Conservation (phyloP, 1,140 invertebrate genomes). For the Drosophila triauraria region DNA sequence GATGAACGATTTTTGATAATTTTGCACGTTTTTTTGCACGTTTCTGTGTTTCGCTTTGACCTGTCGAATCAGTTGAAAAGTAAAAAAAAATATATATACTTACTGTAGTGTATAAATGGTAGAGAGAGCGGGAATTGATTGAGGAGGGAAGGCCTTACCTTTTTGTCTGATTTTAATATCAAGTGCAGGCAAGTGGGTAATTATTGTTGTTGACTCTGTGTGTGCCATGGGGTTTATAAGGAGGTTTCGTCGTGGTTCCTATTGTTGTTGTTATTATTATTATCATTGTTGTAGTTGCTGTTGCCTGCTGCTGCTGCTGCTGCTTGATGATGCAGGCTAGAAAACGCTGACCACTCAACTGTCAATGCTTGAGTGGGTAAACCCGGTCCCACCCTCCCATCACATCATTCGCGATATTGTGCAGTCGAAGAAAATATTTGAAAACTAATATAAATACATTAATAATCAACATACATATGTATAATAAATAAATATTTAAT, state of each 20-base stretch:
- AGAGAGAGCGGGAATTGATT: slow-evolving; percentile 28
- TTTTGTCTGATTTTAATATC: slow-evolving; percentile 83
- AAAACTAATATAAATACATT: too few species aligned
- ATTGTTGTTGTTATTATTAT: slow-evolving; percentile 29
- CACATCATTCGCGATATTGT: slow-evolving; percentile 30
- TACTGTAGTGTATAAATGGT: slow-evolving; percentile 6
- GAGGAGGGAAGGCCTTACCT: slow-evolving; percentile 53
- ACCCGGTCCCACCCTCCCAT: slow-evolving; percentile 40
- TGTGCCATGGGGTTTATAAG: slow-evolving; percentile 52
- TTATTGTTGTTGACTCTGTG: slow-evolving; percentile 76
- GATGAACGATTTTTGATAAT: slow-evolving; percentile 84
- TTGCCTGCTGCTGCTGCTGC: slow-evolving; percentile 17
- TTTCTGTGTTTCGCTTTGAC: slow-evolving; percentile 69
- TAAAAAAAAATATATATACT: slow-evolving; percentile 1
- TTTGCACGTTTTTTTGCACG: slow-evolving; percentile 79
- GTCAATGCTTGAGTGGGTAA: slow-evolving; percentile 78
- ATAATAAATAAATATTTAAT: not conserved
- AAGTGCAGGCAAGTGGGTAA: slow-evolving; percentile 83
- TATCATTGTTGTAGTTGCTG: not conserved
- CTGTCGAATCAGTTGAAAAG: slow-evolving; percentile 53
- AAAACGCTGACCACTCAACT: slow-evolving; percentile 82
- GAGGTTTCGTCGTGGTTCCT: slow-evolving; percentile 40
- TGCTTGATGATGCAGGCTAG: slow-evolving; percentile 51
- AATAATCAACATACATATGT: too few species aligned
- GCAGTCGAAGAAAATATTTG: slow-evolving; percentile 25